Percentiles rank a stretch among this genome's conserved stretches.
These are phyloP conservation scores for Rosalia funebris DNA, from an alignment of 2,888 invertebrate species.

Conservation along the genomic window DNA sequence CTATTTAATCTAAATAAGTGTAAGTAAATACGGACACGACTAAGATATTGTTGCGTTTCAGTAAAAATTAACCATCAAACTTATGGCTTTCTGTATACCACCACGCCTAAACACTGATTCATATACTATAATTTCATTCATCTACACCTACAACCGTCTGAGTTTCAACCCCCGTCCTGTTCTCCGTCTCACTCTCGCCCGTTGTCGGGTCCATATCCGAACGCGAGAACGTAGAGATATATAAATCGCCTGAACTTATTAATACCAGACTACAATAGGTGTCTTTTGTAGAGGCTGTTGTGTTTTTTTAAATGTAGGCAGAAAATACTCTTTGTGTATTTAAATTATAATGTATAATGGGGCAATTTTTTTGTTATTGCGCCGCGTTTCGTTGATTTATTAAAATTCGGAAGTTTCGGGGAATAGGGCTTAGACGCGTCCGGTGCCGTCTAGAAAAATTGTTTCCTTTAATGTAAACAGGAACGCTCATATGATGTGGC, in stretches of 20 bases:
- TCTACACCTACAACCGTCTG: slow-evolving; percentile 46
- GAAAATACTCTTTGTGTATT: slow-evolving; percentile 40
- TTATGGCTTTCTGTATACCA: slow-evolving; percentile 40
- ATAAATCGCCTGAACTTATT: slow-evolving; percentile 52
- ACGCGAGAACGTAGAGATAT: slow-evolving; percentile 32
- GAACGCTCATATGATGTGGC: no score
- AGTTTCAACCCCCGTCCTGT: slow-evolving; percentile 41
- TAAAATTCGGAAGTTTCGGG: slow-evolving; percentile 27
- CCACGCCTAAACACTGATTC: slow-evolving; percentile 46
- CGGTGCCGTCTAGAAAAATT: no score
- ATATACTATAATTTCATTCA: slow-evolving; percentile 46
- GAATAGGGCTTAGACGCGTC: no score
- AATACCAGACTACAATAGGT: slow-evolving; percentile 57
- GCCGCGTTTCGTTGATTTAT: slow-evolving; percentile 33
- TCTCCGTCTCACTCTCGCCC: slow-evolving; percentile 35
- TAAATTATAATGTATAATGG: slow-evolving; percentile 38
- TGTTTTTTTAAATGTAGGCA: slow-evolving; percentile 50
- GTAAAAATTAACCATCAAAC: slow-evolving; percentile 41
- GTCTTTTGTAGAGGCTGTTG: slow-evolving; percentile 53
- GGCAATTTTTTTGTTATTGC: slow-evolving; percentile 32
- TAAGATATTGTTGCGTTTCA: slow-evolving; percentile 37
- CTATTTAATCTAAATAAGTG: no score
- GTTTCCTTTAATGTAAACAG: no score
- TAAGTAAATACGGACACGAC: no score
- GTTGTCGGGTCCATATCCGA: slow-evolving; percentile 7